Percentiles rank a stretch among this genome's conserved stretches.
Evolutionary conservation across 37 sponge, comb jelly and placozoan genomes (phyloP).

Genomic region (Mnemiopsis leidyi): DNA sequence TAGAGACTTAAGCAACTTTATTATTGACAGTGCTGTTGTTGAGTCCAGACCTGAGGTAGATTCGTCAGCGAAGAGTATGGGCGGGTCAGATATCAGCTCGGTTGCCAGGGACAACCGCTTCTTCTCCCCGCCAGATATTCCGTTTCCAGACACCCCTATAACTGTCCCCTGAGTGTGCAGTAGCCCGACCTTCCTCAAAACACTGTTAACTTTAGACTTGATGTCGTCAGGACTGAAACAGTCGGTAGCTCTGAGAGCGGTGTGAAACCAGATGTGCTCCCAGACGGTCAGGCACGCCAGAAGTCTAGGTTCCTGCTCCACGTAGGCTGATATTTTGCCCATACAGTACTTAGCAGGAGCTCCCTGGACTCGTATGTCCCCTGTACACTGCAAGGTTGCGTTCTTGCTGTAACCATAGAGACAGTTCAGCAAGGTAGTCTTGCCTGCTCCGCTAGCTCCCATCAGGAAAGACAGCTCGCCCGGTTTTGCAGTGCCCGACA

Average conservation of each 20-base stretch:
- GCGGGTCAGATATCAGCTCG: constrained; percentile 58
- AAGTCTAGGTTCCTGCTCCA: constrained; percentile 21
- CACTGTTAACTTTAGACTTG: constrained; percentile 24
- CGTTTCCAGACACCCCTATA: constrained; percentile 42
- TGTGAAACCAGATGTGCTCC: constrained; percentile 43
- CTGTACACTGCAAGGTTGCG: constrained; percentile 39
- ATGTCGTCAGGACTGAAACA: not conserved
- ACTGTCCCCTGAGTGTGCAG: not conserved
- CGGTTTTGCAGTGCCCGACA: constrained; percentile 22
- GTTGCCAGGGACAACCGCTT: constrained; percentile 10
- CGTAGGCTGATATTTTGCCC: constrained; percentile 12
- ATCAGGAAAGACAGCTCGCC: constrained; percentile 62
- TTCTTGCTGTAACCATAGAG: constrained; percentile 41
- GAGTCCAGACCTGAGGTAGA: constrained; percentile 59
- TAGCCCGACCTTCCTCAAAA: constrained; percentile 23
- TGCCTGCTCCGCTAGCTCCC: constrained; percentile 57
- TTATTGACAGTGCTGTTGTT: constrained; percentile 6
- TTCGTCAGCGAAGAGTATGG: constrained; percentile 50
- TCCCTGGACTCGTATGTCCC: constrained; percentile 44
- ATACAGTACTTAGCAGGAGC: constrained; percentile 56
- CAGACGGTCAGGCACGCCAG: constrained; percentile 56
- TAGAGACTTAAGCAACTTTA: constrained; percentile 4
- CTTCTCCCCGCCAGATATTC: constrained; percentile 63
- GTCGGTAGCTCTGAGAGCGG: constrained; percentile 54
- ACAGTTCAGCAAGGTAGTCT: constrained; percentile 55